Evolutionary conservation across 2,888 invertebrate genomes (phyloP).

Genomic region (Dorcus parallelipipedus): DNA sequence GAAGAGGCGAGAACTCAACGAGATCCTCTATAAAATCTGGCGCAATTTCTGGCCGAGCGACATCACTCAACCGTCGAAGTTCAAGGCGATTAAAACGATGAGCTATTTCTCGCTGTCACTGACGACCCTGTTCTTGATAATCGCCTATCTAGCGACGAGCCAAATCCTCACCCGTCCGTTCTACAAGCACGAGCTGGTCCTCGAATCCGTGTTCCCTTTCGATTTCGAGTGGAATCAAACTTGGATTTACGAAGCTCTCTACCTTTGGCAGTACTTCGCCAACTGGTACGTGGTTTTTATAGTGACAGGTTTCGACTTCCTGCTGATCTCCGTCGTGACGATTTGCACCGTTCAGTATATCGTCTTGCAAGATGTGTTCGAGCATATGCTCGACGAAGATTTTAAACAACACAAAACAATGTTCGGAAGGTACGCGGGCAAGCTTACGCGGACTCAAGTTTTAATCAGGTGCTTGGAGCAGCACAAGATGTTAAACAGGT

Average conservation of each 20-base stretch:
- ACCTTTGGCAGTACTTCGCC: conserved; percentile 15
- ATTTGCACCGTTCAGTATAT: conserved; percentile 20
- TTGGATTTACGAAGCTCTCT: conserved; percentile 20
- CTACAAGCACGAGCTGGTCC: neutral
- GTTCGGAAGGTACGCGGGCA: neutral
- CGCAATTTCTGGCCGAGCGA: conserved; percentile 3
- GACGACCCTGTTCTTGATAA: neutral
- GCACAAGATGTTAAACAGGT: conserved; percentile 6
- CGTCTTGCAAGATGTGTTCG: conserved; percentile 15
- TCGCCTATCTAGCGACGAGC: neutral
- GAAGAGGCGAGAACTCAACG: neutral
- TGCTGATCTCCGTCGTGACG: conserved; percentile 18
- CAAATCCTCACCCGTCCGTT: neutral
- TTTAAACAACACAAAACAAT: neutral
- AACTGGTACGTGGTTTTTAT: conserved; percentile 15
- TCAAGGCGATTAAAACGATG: neutral
- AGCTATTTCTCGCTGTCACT: neutral
- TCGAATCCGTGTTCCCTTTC: conserved; percentile 12
- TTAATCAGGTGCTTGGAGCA: conserved; percentile 6
- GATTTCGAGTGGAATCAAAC: conserved; percentile 13
- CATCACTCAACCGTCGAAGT: neutral
- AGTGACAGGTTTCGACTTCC: conserved; percentile 22
- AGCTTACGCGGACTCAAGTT: neutral
- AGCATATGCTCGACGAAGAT: neutral
- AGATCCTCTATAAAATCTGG: conserved; percentile 1